Percentiles rank a stretch among this genome's conserved stretches.
Conservation (phyloP, 2,113 vertebrate genomes). For the Phaethon lepturus region DNA sequence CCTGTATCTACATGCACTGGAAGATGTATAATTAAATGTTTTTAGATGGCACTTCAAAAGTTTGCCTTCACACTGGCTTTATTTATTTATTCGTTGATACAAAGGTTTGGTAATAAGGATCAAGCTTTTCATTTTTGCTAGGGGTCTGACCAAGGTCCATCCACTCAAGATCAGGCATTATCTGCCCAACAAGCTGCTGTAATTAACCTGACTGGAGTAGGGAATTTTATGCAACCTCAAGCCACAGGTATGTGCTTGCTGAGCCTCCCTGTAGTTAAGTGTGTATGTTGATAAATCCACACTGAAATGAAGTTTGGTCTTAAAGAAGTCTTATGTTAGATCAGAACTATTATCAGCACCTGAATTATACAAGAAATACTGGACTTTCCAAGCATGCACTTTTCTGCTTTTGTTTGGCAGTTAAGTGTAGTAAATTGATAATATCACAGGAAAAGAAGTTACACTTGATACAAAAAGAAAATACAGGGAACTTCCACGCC, state of each 20-base stretch:
- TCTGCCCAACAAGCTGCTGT: constrained; percentile 92
- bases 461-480: background rate
- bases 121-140: constrained; percentile 73
- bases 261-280: constrained; percentile 5
- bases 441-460: background rate
- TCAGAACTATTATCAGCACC: background rate
- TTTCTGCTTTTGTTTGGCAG: background rate
- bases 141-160: constrained; percentile 84
- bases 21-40: background rate
- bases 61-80: constrained; percentile 18
- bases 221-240: constrained; percentile 92
- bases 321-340: background rate
- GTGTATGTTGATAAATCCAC: background rate
- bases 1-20: fast-evolving
- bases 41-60: background rate
- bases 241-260: constrained; percentile 79
- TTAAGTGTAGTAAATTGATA: background rate
- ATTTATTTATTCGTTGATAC: background rate
- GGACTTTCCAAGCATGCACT: background rate
- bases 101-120: constrained; percentile 48
- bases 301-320: constrained; percentile 63
- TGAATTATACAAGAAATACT: background rate
- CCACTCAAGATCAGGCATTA: constrained; percentile 86
- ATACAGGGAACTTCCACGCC: background rate
- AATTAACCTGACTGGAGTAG: constrained; percentile 91